Conservation (phyloP, 2,888 invertebrate genomes). For the Noctua fimbriata region DNA sequence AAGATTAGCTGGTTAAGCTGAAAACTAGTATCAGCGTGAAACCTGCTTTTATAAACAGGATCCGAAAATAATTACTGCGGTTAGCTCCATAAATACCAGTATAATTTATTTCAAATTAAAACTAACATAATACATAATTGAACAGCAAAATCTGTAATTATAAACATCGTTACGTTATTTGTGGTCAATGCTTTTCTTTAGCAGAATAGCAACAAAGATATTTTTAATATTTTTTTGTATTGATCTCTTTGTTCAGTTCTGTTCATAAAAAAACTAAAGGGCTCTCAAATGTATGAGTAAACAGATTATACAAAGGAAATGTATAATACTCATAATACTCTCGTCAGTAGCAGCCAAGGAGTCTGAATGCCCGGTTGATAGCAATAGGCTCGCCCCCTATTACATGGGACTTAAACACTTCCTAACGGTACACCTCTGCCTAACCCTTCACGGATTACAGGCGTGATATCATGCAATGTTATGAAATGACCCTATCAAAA, state of each 20-base stretch:
- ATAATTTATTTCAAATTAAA: conserved; percentile 11
- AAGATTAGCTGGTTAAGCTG: neutral
- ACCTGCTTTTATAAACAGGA: neutral
- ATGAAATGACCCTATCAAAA: neutral
- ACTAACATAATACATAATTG: neutral
- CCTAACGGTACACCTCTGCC: too few species aligned
- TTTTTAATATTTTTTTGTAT: too few species aligned
- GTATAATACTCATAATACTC: too few species aligned
- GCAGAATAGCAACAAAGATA: neutral
- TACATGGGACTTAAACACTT: too few species aligned
- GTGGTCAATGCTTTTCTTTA: conserved; percentile 1
- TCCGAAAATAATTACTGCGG: conserved; percentile 9
- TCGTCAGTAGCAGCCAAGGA: too few species aligned
- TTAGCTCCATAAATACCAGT: neutral
- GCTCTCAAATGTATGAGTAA: neutral
- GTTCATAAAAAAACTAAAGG: neutral
- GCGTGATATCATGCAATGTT: too few species aligned
- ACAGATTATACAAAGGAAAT: neutral
- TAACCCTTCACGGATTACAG: too few species aligned
- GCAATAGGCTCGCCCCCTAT: too few species aligned
- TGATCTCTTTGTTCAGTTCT: too few species aligned
- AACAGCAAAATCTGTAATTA: neutral
- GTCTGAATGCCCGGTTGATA: too few species aligned
- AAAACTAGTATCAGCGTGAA: too few species aligned
- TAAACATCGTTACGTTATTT: neutral